These are phyloP conservation scores for Meleagris gallopavo DNA, from an alignment of 2,113 vertebrate species.

Conservation along the genomic window DNA sequence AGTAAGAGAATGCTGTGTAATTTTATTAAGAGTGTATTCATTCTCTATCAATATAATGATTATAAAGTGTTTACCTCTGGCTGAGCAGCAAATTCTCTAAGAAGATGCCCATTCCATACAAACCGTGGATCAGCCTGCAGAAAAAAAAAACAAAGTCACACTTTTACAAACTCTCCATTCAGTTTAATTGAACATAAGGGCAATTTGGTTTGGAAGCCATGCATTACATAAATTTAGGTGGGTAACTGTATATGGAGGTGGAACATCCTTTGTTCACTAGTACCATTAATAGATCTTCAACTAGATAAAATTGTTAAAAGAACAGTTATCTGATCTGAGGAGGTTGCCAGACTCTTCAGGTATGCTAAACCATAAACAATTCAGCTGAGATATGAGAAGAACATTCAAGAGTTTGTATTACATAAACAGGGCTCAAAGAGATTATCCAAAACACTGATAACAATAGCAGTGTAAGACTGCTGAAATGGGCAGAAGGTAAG, in stretches of 20 bases:
- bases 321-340: neutral
- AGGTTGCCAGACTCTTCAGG: neutral
- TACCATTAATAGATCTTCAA: neutral
- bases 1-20: neutral
- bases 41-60: neutral
- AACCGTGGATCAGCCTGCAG: slow-evolving; percentile 94
- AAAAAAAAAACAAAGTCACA: neutral
- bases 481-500: neutral
- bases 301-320: neutral
- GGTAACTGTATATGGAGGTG: neutral
- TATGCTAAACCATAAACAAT: neutral
- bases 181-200: neutral
- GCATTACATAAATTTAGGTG: neutral
- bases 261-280: neutral
- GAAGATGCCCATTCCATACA: slow-evolving; percentile 94
- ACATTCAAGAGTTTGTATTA: neutral
- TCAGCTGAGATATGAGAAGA: neutral
- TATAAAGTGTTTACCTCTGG: slow-evolving; percentile 85
- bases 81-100: slow-evolving; percentile 91
- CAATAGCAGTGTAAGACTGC: neutral
- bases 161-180: neutral
- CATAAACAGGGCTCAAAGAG: neutral
- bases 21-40: neutral
- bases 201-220: rapidly evolving
- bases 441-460: neutral